phyloP scores from a whole-genome alignment of 2,797 vertebrate species.

The Pitangus sulphuratus region DNA sequence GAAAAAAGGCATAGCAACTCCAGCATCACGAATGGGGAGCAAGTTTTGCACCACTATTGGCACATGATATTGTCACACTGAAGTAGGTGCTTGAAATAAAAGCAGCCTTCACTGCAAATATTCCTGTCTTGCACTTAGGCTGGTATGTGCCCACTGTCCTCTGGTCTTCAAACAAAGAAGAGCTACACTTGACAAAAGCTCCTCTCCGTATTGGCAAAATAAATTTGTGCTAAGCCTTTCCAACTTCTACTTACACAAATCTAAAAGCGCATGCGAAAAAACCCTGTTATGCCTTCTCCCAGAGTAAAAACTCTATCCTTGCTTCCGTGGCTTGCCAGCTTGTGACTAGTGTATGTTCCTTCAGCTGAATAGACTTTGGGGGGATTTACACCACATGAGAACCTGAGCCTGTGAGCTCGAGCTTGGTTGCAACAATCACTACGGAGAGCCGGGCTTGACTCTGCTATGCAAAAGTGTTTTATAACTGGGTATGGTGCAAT shows the following conservation, averaged over 20 bases:
- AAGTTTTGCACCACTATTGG: not conserved
- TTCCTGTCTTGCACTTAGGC: not conserved
- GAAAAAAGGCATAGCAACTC: not conserved
- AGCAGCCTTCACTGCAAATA: not conserved
- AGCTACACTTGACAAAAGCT: not conserved
- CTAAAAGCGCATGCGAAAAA: not conserved
- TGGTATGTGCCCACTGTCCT: not conserved
- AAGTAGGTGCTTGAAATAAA: not conserved
- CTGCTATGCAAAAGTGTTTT: not conserved
- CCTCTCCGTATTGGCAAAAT: not conserved
- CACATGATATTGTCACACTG: not conserved
- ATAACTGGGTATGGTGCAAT: not conserved
- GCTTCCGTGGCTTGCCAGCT: not conserved
- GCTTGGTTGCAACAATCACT: not conserved
- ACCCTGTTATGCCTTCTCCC: not conserved
- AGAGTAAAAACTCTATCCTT: not conserved
- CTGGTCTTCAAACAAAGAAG: not conserved
- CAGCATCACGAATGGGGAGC: not conserved
- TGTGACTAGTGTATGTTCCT: not conserved
- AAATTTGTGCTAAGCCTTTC: not conserved
- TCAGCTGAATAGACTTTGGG: not conserved
- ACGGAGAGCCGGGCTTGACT: not conserved
- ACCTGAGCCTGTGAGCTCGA: not conserved
- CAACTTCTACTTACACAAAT: not conserved
- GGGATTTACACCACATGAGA: not conserved